Conservation (phyloP, 37 sponge, comb jelly and placozoan species). For the Cliona cf. orientalis region DNA sequence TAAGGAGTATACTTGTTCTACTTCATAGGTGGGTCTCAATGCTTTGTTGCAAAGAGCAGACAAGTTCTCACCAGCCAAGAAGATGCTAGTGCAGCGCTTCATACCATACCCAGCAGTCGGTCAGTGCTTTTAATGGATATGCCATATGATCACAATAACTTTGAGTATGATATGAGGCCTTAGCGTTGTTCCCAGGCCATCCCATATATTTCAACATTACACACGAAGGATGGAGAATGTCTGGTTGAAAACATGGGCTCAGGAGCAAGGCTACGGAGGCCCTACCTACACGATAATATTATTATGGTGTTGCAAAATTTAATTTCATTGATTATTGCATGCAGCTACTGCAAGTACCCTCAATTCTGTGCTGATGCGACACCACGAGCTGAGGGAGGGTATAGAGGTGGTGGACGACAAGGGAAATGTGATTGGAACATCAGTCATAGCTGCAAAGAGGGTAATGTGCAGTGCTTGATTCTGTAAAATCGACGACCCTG, state of each 20-base stretch:
- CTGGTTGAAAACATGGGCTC: not conserved
- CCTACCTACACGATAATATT: no score
- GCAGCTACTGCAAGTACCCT: conserved; percentile 76
- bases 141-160: no score
- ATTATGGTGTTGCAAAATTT: no score
- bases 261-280: no score
- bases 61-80: conserved; percentile 54
- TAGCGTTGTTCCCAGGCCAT: no score
- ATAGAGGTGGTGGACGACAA: conserved; percentile 77
- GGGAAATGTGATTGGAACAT: conserved; percentile 73
- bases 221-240: no score
- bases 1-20: not conserved
- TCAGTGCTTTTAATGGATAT: conserved; percentile 16
- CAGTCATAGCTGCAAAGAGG: conserved; percentile 67
- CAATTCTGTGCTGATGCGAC: conserved; percentile 86
- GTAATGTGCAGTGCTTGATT: conserved; percentile 32
- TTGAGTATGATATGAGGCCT: not conserved
- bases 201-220: no score
- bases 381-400: conserved; percentile 81
- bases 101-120: conserved; percentile 87
- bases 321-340: no score
- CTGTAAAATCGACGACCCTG: not conserved
- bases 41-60: conserved; percentile 57
- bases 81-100: conserved; percentile 80
- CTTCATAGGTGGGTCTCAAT: conserved; percentile 60